phyloP scores from a whole-genome alignment of 2,888 invertebrate species.

The Altica lythri region DNA sequence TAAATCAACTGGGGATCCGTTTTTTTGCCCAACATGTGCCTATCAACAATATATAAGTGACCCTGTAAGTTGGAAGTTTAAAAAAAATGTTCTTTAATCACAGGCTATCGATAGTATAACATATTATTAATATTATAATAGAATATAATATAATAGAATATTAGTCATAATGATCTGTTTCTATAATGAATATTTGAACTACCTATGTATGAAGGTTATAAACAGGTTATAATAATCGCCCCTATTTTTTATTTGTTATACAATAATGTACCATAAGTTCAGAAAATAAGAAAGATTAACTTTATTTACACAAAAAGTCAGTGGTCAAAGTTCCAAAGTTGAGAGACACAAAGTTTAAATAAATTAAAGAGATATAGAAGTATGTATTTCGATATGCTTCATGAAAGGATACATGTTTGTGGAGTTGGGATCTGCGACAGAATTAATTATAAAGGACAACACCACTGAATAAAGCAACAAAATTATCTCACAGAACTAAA shows the following conservation, averaged over 20 bases:
- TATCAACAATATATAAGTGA: constrained; percentile 5
- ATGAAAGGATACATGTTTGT: too few relatives aligned
- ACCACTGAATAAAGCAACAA: too few relatives aligned
- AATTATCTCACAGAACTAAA: too few relatives aligned
- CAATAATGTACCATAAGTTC: background rate
- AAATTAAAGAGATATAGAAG: too few relatives aligned
- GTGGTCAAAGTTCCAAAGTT: too few relatives aligned
- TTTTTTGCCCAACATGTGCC: background rate
- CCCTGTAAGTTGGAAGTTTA: constrained; percentile 2
- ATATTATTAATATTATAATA: constrained; percentile 9
- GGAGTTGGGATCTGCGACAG: too few relatives aligned
- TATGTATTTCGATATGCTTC: too few relatives aligned
- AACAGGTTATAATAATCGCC: too few relatives aligned
- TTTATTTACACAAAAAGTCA: background rate
- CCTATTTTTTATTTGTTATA: too few relatives aligned
- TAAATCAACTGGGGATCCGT: constrained; percentile 1
- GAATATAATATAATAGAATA: constrained; percentile 16
- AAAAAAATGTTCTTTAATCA: constrained; percentile 12
- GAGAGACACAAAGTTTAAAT: too few relatives aligned
- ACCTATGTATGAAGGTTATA: constrained; percentile 3
- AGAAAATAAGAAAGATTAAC: background rate
- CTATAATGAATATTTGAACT: constrained; percentile 5
- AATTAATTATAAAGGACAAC: too few relatives aligned
- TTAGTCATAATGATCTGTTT: constrained; percentile 12
- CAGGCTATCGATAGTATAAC: constrained; percentile 11